A percentile compares a stretch with the other conserved stretches of the same genome.
phyloP scores from a whole-genome alignment of 2,797 vertebrate species.

The Intellagama lesueurii region DNA sequence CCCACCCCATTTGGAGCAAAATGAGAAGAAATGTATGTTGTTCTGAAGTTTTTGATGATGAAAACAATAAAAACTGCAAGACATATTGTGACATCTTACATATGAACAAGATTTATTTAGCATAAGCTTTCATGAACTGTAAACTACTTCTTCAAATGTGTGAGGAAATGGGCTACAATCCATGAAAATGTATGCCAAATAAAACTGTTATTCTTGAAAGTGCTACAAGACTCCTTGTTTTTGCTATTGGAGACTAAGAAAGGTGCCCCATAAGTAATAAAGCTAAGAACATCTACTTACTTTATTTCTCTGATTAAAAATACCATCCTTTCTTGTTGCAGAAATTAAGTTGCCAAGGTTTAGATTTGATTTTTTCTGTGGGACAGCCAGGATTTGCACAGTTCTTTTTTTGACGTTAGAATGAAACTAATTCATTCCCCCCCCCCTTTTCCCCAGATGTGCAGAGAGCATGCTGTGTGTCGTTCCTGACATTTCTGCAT shows the following conservation, averaged over 20 bases:
- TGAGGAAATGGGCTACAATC: no score
- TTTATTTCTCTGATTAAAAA: no score
- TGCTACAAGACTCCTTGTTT: no score
- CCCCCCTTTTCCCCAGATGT: constrained; percentile 81
- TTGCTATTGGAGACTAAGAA: no score
- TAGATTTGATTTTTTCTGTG: neutral
- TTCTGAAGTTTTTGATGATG: neutral
- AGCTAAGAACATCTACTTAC: neutral
- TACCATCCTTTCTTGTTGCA: neutral
- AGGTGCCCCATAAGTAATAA: neutral
- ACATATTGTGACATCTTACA: no score
- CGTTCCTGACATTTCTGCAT: constrained; percentile 98
- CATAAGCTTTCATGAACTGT: no score
- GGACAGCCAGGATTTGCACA: neutral
- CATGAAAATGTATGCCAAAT: no score
- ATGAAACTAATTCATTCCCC: neutral
- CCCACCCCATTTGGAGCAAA: neutral
- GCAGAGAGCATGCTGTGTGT: constrained; percentile 99
- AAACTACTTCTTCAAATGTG: no score
- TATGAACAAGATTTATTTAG: no score
- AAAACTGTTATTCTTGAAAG: no score
- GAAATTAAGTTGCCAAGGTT: neutral
- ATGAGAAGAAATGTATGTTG: neutral
- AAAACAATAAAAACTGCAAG: neutral
- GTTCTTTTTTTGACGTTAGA: neutral